Percentiles rank a stretch among this genome's conserved stretches.
These are phyloP conservation scores for Ormyrus labotus DNA, from an alignment of 2,888 invertebrate genomes.

Conservation along the genomic window DNA sequence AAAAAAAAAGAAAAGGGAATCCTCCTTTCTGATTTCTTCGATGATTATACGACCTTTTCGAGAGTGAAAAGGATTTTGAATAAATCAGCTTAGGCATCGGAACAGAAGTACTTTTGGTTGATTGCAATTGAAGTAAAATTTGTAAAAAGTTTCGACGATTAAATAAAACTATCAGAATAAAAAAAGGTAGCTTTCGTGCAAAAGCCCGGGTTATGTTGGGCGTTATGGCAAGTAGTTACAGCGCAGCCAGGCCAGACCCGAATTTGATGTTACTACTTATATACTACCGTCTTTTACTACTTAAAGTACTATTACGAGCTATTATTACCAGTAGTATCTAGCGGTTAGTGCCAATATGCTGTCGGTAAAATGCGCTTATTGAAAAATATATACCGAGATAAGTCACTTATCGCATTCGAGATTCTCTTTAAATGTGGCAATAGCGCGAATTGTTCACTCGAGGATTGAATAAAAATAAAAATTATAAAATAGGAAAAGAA, in stretches of 20 bases:
- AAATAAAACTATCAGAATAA: too few species aligned
- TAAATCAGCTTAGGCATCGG: too few species aligned
- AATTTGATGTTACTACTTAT: constrained; percentile 37
- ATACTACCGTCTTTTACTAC: constrained; percentile 38
- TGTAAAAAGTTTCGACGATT: too few species aligned
- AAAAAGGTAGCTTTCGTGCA: too few species aligned
- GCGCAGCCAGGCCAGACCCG: not conserved
- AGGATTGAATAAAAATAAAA: too few species aligned
- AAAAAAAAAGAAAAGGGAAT: not conserved
- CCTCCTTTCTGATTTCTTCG: not conserved
- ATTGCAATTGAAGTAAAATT: too few species aligned
- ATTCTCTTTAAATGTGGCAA: not conserved
- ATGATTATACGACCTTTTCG: not conserved
- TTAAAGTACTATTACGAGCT: constrained; percentile 23
- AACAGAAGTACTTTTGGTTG: too few species aligned
- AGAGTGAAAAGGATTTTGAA: too few species aligned
- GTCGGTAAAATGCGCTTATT: constrained; percentile 25
- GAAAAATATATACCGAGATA: constrained; percentile 16
- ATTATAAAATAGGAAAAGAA: too few species aligned
- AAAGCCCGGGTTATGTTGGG: too few species aligned
- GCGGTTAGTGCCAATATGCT: constrained; percentile 6
- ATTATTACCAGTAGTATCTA: constrained; percentile 3
- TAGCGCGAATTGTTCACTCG: too few species aligned
- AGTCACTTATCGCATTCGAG: constrained; percentile 15
- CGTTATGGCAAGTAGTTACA: too few species aligned